These are phyloP conservation scores for Cyrtodaria siliqua DNA, from an alignment of 2,888 invertebrate genomes.

Conservation along the genomic window DNA sequence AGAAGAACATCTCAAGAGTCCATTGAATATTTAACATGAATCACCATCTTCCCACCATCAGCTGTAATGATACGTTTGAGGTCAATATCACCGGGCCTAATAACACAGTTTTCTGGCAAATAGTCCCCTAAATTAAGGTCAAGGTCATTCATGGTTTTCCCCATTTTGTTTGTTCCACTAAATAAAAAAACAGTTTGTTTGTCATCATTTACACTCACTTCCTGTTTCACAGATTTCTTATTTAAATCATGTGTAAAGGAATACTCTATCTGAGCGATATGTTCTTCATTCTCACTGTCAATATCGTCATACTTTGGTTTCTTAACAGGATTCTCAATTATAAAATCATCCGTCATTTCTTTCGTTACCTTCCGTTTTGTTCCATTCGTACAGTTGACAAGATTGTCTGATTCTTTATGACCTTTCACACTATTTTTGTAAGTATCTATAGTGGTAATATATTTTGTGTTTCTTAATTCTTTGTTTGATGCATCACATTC, in stretches of 20 bases:
- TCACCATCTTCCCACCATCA: conserved; percentile 45
- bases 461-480: background rate
- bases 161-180: conserved; percentile 18
- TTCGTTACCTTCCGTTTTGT: background rate
- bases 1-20: no score
- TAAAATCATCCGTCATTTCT: no score
- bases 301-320: background rate
- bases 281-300: conserved; percentile 1
- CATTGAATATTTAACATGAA: conserved; percentile 28
- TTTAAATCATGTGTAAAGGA: conserved; percentile 20
- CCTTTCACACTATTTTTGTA: background rate
- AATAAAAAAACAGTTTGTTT: conserved; percentile 27
- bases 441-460: background rate
- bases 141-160: conserved; percentile 30
- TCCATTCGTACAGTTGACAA: background rate
- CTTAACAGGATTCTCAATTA: no score
- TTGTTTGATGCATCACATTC: background rate
- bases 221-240: conserved; percentile 32
- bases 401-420: no score
- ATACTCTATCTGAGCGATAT: conserved; percentile 25
- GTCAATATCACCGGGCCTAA: conserved; percentile 35
- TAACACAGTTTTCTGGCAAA: conserved; percentile 41
- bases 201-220: conserved; percentile 25
- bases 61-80: conserved; percentile 38
- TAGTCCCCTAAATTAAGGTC: conserved; percentile 52